These are phyloP conservation scores for Glareola pratincola DNA, from an alignment of 2,113 vertebrate species.

Conservation along the genomic window DNA sequence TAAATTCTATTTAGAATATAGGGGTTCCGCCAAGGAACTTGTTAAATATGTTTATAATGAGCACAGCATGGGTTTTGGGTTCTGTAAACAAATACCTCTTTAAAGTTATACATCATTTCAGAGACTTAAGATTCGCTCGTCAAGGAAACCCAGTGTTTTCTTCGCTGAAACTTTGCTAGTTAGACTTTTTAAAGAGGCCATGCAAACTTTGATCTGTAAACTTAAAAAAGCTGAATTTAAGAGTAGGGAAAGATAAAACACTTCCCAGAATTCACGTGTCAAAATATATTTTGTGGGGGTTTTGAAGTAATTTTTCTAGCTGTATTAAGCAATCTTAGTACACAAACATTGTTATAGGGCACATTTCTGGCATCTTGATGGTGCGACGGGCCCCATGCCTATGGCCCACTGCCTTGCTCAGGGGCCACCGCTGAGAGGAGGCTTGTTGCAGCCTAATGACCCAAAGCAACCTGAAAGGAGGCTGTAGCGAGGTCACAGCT, in stretches of 20 bases:
- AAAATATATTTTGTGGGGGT: background rate
- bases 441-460: background rate
- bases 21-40: background rate
- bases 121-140: background rate
- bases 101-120: background rate
- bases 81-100: slow-evolving; percentile 1
- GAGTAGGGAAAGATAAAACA: background rate
- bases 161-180: background rate
- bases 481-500: background rate
- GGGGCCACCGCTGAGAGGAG: background rate
- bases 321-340: background rate
- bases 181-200: background rate
- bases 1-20: background rate
- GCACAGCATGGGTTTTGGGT: background rate
- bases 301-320: background rate
- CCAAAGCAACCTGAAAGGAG: background rate
- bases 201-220: background rate
- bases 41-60: background rate
- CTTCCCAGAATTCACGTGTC: background rate
- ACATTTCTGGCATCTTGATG: accelerated
- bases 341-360: accelerated
- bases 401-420: accelerated
- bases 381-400: accelerated
- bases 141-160: background rate
- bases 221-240: background rate